Evolutionary conservation across 2,113 vertebrate genomes (phyloP).

Genomic region (Notothenia coriiceps): DNA sequence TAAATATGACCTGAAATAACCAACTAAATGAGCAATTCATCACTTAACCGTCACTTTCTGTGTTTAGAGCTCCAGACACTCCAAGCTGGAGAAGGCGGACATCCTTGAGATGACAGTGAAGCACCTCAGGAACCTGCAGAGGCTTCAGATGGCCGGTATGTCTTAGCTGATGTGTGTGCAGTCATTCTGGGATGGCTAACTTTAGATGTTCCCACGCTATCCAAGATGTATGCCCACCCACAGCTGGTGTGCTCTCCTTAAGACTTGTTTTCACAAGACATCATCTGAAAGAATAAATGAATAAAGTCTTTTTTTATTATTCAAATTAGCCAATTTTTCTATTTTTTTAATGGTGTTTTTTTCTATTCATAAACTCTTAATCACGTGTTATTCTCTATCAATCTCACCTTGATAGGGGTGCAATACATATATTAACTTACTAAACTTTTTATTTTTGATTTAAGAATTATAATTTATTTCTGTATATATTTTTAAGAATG

Average conservation of each 20-base stretch:
- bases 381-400: background rate
- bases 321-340: background rate
- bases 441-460: too few relatives aligned
- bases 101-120: conserved; percentile 98
- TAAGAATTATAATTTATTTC: too few relatives aligned
- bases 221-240: conserved; percentile 18
- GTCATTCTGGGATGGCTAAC: conserved; percentile 7
- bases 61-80: conserved; percentile 93
- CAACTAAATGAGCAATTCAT: background rate
- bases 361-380: background rate
- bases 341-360: background rate
- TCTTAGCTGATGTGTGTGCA: background rate
- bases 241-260: conserved; percentile 5
- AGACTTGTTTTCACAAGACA: conserved; percentile 2
- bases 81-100: conserved; percentile 96
- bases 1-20: background rate
- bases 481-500: too few relatives aligned
- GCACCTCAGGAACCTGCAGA: conserved; percentile 93
- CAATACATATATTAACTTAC: too few relatives aligned
- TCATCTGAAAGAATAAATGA: background rate
- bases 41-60: background rate
- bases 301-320: background rate
- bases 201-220: conserved; percentile 36
- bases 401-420: background rate
- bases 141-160: conserved; percentile 92